Evolutionary conservation across 1,140 invertebrate genomes (phyloP).

Genomic region (Anoplophora glabripennis): DNA sequence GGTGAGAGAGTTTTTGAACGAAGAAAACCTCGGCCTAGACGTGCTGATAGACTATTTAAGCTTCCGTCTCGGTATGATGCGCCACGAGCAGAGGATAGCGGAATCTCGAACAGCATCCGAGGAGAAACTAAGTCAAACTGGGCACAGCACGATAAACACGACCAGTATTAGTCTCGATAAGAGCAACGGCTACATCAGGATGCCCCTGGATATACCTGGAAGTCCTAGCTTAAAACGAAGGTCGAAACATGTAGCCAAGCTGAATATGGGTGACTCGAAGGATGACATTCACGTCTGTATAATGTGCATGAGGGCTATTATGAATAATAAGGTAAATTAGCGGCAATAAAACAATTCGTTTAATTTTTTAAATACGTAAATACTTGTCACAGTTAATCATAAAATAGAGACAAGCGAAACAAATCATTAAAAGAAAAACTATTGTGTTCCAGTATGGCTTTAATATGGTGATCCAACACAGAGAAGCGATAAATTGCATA

Average conservation of each 20-base stretch:
- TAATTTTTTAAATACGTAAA: neutral
- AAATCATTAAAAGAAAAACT: too few species aligned
- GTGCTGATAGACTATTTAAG: constrained; percentile 96
- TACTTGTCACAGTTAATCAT: neutral
- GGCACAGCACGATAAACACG: constrained; percentile 24
- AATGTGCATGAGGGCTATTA: constrained; percentile 97
- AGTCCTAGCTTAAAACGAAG: constrained; percentile 71
- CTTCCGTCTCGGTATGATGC: constrained; percentile 89
- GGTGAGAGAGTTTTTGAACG: constrained; percentile 97
- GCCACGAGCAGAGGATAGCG: constrained; percentile 76
- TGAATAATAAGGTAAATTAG: constrained; percentile 93
- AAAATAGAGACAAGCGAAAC: too few species aligned
- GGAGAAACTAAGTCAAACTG: constrained; percentile 55
- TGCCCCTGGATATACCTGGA: constrained; percentile 62
- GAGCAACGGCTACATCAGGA: constrained; percentile 52
- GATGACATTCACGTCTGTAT: constrained; percentile 99
- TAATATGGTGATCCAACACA: constrained; percentile 97
- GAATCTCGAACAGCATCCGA: constrained; percentile 71
- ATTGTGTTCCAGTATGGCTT: constrained; percentile 88
- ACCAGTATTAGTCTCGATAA: constrained; percentile 25
- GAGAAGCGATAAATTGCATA: constrained; percentile 98
- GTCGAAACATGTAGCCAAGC: constrained; percentile 79
- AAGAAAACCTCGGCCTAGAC: constrained; percentile 93
- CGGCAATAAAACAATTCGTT: too few species aligned
- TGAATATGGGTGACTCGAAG: constrained; percentile 96